Base-by-base conservation (phyloP, 2,888 invertebrate genomes). In the Leucophenga montana region DNA sequence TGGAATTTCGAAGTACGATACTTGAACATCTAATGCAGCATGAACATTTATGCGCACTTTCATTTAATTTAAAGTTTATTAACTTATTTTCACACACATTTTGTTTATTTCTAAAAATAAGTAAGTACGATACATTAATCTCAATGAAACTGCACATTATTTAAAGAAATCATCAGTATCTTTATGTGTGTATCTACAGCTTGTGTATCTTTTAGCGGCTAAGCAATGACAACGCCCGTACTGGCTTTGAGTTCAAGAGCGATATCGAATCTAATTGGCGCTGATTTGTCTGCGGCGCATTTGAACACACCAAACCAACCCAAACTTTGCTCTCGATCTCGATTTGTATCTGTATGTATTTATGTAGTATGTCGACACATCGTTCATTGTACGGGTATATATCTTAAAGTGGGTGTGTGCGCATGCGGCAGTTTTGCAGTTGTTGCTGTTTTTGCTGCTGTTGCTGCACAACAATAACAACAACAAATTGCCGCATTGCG, bases 201-300 rank as follows among this genome's bases (percentile, higher is more conserved):
- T 57, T 57, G 57, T 9, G 59, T 61, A n/a, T 61, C 27, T 31
- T 61, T 61, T 18, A 50, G 14, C 50, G 18, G 8, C 50, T n/a
- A 18, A 18, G n/a, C 16, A 18, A 39, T 22, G 56, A 27, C 22
- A 33, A 33, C 59, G 59, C 33, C 59, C 59, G 59, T 27, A 11
- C 31, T n/a, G 27, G 1, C 1, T 14, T 3, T 13, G 27, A 33
- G 31, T 53, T 33, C 53, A 66, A 20, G 33, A 14, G 22, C 59
- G 59, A 61, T 33, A 11, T n/a, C 33, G 27, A 18, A 22, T 18
- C 20, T 33, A 44, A 70, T 72, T 72, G 71, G 67, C 69, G 71
- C 72, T 75, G 70, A 68, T 69, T 68, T 71, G 75, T 74, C 75
- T 75, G 72, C 70, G 67, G 71, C 62, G 69, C 70, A 61, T 39